A percentile compares a stretch with the other conserved stretches of the same genome.
These are phyloP conservation scores for Drosophila prolongata DNA, from an alignment of 2,888 invertebrate species.

Conservation along the genomic window DNA sequence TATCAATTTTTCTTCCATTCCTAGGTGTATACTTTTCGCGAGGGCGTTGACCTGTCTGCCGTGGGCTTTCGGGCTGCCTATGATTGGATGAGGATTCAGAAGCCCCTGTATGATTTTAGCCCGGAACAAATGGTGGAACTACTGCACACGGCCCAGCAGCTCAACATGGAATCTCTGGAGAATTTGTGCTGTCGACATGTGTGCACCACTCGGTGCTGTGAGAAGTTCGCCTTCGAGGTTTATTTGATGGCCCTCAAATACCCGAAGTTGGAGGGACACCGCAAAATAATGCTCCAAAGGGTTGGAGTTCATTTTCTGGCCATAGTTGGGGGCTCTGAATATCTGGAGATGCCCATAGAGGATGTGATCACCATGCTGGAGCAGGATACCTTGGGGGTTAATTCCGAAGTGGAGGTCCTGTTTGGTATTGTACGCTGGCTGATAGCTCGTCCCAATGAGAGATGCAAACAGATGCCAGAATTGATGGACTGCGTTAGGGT, in stretches of 20 bases:
- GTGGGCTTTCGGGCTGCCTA: neutral
- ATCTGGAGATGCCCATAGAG: neutral
- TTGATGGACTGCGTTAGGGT: neutral
- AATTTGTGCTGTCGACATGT: neutral
- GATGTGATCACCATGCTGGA: constrained; percentile 1
- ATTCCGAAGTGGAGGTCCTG: neutral
- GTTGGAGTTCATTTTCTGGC: neutral
- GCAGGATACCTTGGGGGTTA: neutral
- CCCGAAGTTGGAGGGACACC: neutral
- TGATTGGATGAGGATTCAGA: neutral
- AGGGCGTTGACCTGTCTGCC: neutral
- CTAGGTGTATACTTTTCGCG: neutral
- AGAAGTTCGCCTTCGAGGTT: neutral
- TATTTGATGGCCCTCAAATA: neutral
- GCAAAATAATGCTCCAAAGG: neutral
- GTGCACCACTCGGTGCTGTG: neutral
- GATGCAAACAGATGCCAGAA: neutral
- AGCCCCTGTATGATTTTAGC: neutral
- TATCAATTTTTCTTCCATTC: no score
- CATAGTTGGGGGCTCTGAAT: neutral
- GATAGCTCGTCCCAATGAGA: neutral
- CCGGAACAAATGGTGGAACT: neutral
- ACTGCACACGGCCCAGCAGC: neutral
- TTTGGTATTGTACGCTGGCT: neutral
- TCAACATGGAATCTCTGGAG: no score